These are phyloP conservation scores for Lycopodina hypogea DNA, from an alignment of 37 sponge, comb jelly and placozoan genomes.

Conservation along the genomic window DNA sequence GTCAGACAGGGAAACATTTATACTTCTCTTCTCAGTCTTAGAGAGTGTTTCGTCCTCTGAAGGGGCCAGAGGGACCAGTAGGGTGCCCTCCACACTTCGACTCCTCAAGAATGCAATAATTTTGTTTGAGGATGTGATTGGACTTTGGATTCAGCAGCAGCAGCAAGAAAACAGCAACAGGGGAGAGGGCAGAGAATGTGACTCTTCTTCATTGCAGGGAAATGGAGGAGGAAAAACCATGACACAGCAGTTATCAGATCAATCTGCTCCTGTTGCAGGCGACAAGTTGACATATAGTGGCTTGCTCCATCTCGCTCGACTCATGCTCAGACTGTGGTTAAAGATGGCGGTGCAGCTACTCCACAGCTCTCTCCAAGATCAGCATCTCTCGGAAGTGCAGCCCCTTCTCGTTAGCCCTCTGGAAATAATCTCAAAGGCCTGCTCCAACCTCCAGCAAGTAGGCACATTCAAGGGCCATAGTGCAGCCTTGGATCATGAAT, in stretches of 20 bases:
- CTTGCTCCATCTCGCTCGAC: slow-evolving; percentile 35
- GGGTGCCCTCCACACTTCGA: slow-evolving; percentile 16
- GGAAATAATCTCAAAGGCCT: slow-evolving; percentile 26
- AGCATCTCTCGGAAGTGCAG: slow-evolving; percentile 28
- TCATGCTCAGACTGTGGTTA: slow-evolving; percentile 47
- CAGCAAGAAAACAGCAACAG: neutral
- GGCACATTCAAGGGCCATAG: slow-evolving; percentile 30
- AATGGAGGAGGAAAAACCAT: neutral
- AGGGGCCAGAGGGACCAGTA: slow-evolving; percentile 17
- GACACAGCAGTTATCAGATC: neutral
- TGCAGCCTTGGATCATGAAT: slow-evolving; percentile 42
- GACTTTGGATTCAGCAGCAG: slow-evolving; percentile 37
- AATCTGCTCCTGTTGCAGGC: neutral
- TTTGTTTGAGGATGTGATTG: slow-evolving; percentile 48
- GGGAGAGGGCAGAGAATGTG: neutral
- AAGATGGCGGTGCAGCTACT: slow-evolving; percentile 7
- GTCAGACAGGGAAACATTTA: slow-evolving; percentile 19
- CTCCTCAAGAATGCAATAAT: slow-evolving; percentile 32
- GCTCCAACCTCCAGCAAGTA: slow-evolving; percentile 42
- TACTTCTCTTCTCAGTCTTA: slow-evolving; percentile 45
- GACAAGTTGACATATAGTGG: slow-evolving; percentile 10
- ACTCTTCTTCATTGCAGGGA: neutral
- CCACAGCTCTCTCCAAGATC: slow-evolving; percentile 17
- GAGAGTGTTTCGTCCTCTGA: slow-evolving; percentile 18
- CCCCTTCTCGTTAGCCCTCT: slow-evolving; percentile 36